phyloP scores from a whole-genome alignment of 64 coral and sea anemone species.

The Stylophora pistillata region DNA sequence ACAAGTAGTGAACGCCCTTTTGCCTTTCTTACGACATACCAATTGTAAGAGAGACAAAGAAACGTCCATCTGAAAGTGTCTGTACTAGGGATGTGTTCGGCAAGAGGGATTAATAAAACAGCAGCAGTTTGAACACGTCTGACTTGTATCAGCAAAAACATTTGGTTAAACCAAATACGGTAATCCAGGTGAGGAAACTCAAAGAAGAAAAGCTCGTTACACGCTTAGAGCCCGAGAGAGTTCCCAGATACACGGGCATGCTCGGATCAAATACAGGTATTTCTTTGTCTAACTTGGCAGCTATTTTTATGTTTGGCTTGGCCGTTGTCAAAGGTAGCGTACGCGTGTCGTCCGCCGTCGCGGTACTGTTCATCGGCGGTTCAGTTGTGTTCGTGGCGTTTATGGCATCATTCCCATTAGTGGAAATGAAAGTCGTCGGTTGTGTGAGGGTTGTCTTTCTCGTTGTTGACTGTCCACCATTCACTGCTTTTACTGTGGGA shows the following conservation, averaged over 20 bases:
- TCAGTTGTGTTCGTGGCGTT: background rate
- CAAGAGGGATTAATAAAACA: no score
- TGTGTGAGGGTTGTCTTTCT: no score
- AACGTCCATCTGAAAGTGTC: no score
- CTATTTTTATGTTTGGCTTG: background rate
- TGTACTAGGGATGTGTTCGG: no score
- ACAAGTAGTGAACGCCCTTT: no score
- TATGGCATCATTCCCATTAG: background rate
- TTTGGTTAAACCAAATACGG: background rate
- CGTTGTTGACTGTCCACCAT: background rate
- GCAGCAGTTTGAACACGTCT: no score
- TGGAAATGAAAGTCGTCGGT: background rate
- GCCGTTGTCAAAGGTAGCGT: background rate
- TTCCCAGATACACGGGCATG: background rate
- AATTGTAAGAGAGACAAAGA: no score
- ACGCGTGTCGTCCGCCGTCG: background rate
- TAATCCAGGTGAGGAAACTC: background rate
- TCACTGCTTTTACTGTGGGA: background rate
- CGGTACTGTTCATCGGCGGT: no score
- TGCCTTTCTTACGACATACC: no score
- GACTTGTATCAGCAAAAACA: no score
- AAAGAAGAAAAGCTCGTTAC: background rate
- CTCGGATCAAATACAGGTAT: slow-evolving; percentile 16
- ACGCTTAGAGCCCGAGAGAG: background rate
- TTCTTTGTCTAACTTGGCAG: background rate